phyloP scores from a whole-genome alignment of 2,797 vertebrate genomes.

The Coranthus polyacanthus region DNA sequence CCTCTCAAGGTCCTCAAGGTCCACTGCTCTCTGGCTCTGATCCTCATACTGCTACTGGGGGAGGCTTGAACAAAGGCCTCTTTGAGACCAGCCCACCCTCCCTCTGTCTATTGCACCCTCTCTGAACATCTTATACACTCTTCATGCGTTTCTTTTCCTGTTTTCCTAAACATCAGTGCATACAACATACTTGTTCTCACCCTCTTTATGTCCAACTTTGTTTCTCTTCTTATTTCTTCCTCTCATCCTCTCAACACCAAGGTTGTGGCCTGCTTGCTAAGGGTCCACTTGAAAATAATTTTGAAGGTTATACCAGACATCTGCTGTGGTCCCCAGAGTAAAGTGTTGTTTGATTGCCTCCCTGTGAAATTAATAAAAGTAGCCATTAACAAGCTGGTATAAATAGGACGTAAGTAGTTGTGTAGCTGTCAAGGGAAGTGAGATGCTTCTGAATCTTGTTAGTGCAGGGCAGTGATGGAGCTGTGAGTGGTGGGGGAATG shows the following conservation, averaged over 20 bases:
- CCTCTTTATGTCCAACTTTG: neutral
- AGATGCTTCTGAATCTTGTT: constrained; percentile 48
- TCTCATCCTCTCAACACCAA: constrained; percentile 27
- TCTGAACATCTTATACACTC: constrained; percentile 23
- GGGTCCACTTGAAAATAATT: constrained; percentile 53
- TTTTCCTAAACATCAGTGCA: constrained; percentile 29
- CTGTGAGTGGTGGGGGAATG: constrained; percentile 8
- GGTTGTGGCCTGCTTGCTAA: constrained; percentile 39
- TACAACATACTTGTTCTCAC: neutral
- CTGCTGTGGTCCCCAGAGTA: constrained; percentile 56
- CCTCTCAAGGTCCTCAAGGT: constrained; percentile 82
- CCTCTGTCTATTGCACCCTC: constrained; percentile 31
- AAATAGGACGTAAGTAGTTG: constrained; percentile 48
- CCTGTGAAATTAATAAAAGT: constrained; percentile 72
- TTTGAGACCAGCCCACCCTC: constrained; percentile 63
- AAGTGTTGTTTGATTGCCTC: constrained; percentile 71
- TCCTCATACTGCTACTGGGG: constrained; percentile 64
- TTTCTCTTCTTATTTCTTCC: constrained; percentile 13
- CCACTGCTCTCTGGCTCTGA: constrained; percentile 75
- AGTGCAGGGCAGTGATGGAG: constrained; percentile 35
- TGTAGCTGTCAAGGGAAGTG: constrained; percentile 35
- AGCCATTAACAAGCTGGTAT: constrained; percentile 68
- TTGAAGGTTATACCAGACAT: constrained; percentile 71
- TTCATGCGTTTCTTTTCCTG: constrained; percentile 3
- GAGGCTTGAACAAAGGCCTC: constrained; percentile 66